A percentile compares a stretch with the other conserved stretches of the same genome.
Conservation (phyloP, 2,888 invertebrate species). For the Nephrocerus scutellatus region DNA sequence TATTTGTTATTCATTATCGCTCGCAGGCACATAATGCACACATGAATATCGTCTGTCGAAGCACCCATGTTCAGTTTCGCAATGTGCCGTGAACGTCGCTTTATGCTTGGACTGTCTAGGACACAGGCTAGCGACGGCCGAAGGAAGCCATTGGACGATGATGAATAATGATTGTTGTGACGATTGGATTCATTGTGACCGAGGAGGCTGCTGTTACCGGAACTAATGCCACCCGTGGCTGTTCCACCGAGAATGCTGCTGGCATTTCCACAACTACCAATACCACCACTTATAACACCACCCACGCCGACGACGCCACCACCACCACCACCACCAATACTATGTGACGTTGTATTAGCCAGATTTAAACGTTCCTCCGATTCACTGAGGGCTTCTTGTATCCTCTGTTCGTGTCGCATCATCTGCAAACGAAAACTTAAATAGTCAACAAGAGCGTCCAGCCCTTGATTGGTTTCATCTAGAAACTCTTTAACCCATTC, state of each 20-base stretch:
- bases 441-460: slow-evolving; percentile 96
- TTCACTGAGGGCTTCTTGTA: slow-evolving; percentile 66
- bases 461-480: slow-evolving; percentile 90
- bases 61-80: slow-evolving; percentile 90
- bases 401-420: slow-evolving; percentile 85
- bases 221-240: slow-evolving; percentile 21
- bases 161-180: slow-evolving; percentile 17
- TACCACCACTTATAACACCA: slow-evolving; percentile 22
- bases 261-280: slow-evolving; percentile 46
- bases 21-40: slow-evolving; percentile 97
- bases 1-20: slow-evolving; percentile 99
- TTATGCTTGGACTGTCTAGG: slow-evolving; percentile 62
- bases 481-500: slow-evolving; percentile 99
- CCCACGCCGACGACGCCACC: slow-evolving; percentile 26
- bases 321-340: slow-evolving; percentile 38
- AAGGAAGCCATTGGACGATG: slow-evolving; percentile 39
- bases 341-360: slow-evolving; percentile 25
- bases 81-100: slow-evolving; percentile 74
- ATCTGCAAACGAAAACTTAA: slow-evolving; percentile 88
- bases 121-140: slow-evolving; percentile 56
- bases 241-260: slow-evolving; percentile 13
- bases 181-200: slow-evolving; percentile 35
- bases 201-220: slow-evolving; percentile 16
- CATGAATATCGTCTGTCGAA: slow-evolving; percentile 96
- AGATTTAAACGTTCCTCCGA: slow-evolving; percentile 66